Percentiles rank a stretch among this genome's conserved stretches.
Evolutionary conservation across 2,113 vertebrate species (phyloP).

Genomic region (Accipiter virgatus): DNA sequence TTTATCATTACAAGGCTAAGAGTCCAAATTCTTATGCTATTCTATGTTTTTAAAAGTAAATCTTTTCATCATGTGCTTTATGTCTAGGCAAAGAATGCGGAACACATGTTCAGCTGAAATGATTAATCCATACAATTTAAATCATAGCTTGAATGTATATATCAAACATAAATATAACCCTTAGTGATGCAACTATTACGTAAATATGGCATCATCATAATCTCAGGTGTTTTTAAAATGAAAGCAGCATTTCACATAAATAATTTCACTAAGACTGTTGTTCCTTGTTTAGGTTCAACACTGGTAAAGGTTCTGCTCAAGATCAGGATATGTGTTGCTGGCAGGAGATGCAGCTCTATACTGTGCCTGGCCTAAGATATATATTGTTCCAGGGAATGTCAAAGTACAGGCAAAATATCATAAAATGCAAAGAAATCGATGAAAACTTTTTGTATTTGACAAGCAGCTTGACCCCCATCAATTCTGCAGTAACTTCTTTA

Average conservation of each 20-base stretch:
- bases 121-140: background rate
- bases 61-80: background rate
- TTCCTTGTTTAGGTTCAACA: background rate
- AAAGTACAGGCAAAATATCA: conserved; percentile 5
- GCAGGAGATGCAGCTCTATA: background rate
- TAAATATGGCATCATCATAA: background rate
- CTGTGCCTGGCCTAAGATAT: background rate
- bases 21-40: background rate
- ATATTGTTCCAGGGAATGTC: background rate
- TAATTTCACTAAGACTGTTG: background rate
- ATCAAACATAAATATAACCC: background rate
- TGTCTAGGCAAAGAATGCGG: background rate
- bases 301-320: background rate
- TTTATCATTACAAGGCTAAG: background rate
- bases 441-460: background rate
- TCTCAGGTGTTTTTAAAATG: background rate
- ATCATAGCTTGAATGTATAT: background rate
- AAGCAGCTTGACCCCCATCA: background rate
- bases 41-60: background rate
- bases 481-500: background rate
- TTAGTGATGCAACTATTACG: background rate
- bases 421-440: background rate
- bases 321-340: background rate
- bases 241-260: background rate
- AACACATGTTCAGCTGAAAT: background rate